These are phyloP conservation scores for Chrysomela aeneicollis DNA, from an alignment of 2,888 invertebrate genomes.

Conservation along the genomic window DNA sequence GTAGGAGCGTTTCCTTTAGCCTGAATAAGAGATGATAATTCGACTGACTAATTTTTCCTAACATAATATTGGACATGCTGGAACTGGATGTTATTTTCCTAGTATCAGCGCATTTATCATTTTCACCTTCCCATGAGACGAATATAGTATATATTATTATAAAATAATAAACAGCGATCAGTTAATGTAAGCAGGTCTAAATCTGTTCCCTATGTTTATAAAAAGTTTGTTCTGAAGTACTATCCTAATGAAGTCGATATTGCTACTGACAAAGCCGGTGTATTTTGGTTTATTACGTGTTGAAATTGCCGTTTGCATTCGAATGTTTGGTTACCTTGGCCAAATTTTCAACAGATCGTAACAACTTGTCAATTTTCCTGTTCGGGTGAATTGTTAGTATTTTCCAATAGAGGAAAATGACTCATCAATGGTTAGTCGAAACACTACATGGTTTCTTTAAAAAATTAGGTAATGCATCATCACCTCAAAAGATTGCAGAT, in stretches of 20 bases:
- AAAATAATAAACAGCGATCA: constrained; percentile 32
- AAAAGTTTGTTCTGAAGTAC: constrained; percentile 30
- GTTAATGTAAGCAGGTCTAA: constrained; percentile 32
- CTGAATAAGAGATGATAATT: too few relatives aligned
- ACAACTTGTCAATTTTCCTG: constrained; percentile 8
- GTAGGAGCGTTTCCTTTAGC: too few relatives aligned
- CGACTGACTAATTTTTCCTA: too few relatives aligned
- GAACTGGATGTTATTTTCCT: background rate
- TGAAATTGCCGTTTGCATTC: constrained; percentile 14
- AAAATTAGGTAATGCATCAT: too few relatives aligned
- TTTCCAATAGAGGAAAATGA: too few relatives aligned
- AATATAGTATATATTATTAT: background rate
- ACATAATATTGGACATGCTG: constrained; percentile 2
- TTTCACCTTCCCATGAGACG: background rate
- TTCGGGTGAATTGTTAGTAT: background rate
- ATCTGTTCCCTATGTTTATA: constrained; percentile 28
- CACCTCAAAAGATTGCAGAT: too few relatives aligned
- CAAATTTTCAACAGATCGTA: background rate
- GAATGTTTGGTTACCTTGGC: background rate
- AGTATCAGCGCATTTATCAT: background rate
- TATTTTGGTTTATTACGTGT: constrained; percentile 23
- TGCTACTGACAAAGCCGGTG: constrained; percentile 24
- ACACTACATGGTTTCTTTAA: too few relatives aligned
- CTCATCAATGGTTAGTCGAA: too few relatives aligned
- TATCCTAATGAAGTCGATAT: constrained; percentile 30